Evolutionary conservation across 2,888 invertebrate genomes (phyloP), one percentile per base, ranked within the genome.

Genomic region (Drosophila helvetica): DNA sequence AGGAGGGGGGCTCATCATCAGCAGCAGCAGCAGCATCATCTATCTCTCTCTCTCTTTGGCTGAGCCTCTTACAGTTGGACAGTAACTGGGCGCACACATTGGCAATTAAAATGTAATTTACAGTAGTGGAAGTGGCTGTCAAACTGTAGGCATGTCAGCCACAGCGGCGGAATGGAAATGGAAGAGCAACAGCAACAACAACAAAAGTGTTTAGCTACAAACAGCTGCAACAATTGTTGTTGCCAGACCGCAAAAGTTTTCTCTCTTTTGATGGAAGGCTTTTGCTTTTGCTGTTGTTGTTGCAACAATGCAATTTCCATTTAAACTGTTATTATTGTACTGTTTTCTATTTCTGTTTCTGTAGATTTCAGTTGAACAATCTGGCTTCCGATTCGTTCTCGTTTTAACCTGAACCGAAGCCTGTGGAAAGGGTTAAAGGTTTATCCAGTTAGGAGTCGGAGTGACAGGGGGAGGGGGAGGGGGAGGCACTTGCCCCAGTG

Each of bases 61-160:
- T 76, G 48, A 66, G 62, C 42, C 50, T 54, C 52, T 30, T 19
- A 62, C 67, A 75, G 63, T 78, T 78, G 64, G 2, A 33, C 38
- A 54, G 65, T 58, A 47, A 59, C 59, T 69, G 65, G 48, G 64
- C 10, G 3, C n/a, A n/a, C 38, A 38, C 52, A 33, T 42, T 8
- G 18, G 51, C 67, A 69, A 79, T 75, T 80, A 77, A 66, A 80
- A 68, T 53, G 42, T 42, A 55, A 51, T 79, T 74, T 63, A 61
- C 65, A 25, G 3, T 15, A 42, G 27, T 19, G 18, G 47, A 59
- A 74, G 55, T 59, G 55, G 19, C 18, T 56, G 38, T 27, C 8
- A 65, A 80, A 78, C 71, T 74, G 72, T 45, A 30, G 15, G 10
- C 22, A 57, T 38, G 38, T n/a, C 38, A n/a, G 1, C 7, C 15